Conservation (phyloP, 2,113 vertebrate species). For the Athene noctua region DNA sequence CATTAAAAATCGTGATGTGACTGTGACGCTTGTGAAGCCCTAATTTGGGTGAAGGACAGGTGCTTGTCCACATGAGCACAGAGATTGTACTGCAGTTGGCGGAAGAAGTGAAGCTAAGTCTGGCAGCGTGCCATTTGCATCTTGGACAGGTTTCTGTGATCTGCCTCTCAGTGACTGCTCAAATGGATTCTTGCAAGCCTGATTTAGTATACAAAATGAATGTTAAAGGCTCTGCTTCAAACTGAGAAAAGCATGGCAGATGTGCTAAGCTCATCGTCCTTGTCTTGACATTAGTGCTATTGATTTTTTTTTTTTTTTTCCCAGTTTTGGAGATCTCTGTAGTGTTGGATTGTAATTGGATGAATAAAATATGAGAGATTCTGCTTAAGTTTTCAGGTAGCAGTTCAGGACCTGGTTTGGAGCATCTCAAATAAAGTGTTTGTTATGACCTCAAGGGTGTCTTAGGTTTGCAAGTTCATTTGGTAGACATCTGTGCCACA, state of each 20-base stretch:
- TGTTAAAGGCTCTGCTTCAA: background rate
- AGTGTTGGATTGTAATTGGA: background rate
- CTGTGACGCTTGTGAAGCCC: background rate
- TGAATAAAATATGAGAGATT: background rate
- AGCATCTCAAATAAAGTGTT: background rate
- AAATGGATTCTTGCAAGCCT: background rate
- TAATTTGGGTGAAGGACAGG: background rate
- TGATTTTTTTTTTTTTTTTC: background rate
- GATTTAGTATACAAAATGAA: background rate
- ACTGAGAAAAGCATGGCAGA: background rate
- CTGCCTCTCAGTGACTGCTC: background rate
- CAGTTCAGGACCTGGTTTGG: background rate
- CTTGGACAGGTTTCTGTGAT: background rate
- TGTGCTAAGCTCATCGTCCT: background rate
- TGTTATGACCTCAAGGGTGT: rapidly evolving
- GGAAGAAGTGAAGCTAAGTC: background rate
- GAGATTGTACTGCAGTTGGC: background rate
- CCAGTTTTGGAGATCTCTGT: background rate
- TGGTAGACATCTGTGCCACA: background rate
- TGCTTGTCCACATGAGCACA: background rate
- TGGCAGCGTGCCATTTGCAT: background rate
- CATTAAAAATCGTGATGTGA: background rate
- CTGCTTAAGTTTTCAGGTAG: background rate
- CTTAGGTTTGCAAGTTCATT: background rate
- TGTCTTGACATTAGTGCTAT: background rate